Evolutionary conservation across 92 coral and sea anemone genomes (phyloP).

Genomic region (Ricordea florida): DNA sequence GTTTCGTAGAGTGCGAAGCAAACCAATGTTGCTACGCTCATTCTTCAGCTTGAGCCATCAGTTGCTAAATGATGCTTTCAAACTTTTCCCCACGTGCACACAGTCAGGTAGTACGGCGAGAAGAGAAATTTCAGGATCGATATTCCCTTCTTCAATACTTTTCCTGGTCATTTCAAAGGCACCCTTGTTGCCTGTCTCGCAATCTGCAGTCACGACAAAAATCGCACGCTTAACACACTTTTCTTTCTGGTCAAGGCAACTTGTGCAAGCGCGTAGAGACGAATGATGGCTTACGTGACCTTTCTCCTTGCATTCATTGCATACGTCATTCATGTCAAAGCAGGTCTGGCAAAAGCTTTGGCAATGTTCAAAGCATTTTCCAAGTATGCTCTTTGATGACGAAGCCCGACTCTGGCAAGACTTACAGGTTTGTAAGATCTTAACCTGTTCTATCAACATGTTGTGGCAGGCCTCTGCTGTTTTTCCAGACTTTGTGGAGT

Average conservation of each 20-base stretch:
- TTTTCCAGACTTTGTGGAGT: constrained; percentile 21
- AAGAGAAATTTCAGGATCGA: constrained; percentile 12
- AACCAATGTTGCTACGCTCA: constrained; percentile 18
- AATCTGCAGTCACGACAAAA: constrained; percentile 26
- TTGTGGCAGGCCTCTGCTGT: constrained; percentile 11
- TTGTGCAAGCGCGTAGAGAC: constrained; percentile 2
- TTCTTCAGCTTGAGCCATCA: constrained; percentile 34
- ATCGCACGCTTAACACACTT: constrained; percentile 18
- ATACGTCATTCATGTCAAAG: constrained; percentile 21
- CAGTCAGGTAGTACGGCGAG: constrained; percentile 30
- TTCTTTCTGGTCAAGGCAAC: constrained; percentile 16
- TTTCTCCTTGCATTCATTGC: neutral
- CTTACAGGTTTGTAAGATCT: constrained; percentile 11
- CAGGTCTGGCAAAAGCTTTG: constrained; percentile 32
- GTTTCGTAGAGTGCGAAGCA: constrained; percentile 29
- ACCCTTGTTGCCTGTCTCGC: constrained; percentile 50
- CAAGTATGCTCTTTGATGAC: neutral
- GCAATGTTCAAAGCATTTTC: constrained; percentile 25
- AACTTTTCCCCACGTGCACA: constrained; percentile 23
- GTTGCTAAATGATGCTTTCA: constrained; percentile 7
- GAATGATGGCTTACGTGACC: constrained; percentile 24
- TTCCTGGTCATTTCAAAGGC: constrained; percentile 23
- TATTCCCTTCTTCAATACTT: constrained; percentile 5
- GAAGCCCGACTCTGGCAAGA: constrained; percentile 8
- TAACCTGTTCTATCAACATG: constrained; percentile 3